Conservation (phyloP, 2,113 vertebrate genomes). For the Cairina moschata region DNA sequence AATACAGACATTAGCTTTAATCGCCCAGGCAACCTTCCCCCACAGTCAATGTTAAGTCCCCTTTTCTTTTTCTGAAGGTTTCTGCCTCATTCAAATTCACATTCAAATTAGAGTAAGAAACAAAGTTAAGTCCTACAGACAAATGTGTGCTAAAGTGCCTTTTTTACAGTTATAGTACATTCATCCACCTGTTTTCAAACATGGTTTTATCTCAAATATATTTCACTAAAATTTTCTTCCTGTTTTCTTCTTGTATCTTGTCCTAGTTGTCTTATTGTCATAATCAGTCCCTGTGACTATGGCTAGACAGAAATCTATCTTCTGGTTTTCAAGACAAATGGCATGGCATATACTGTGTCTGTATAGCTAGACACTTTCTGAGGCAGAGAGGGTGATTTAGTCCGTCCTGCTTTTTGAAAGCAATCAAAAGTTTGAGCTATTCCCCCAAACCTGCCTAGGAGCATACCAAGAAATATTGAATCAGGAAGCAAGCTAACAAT, state of each 20-base stretch:
- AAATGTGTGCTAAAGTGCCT: not conserved
- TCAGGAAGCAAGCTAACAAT: not conserved
- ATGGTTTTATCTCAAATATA: not conserved
- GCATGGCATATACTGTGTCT: not conserved
- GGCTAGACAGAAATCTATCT: not conserved
- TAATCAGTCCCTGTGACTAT: not conserved
- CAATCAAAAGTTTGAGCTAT: not conserved
- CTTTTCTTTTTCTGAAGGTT: not conserved
- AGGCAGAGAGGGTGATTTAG: not conserved
- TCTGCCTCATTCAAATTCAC: not conserved
- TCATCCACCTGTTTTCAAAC: not conserved
- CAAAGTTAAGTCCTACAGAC: not conserved
- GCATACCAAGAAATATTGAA: not conserved
- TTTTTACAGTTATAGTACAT: not conserved
- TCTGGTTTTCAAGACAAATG: not conserved
- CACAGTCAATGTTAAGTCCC: rapidly evolving
- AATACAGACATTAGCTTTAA: not conserved
- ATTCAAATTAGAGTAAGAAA: not conserved
- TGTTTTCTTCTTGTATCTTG: not conserved
- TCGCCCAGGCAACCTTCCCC: not conserved
- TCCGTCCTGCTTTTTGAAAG: not conserved
- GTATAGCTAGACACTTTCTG: not conserved
- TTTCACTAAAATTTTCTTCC: not conserved
- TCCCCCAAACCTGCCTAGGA: not conserved
- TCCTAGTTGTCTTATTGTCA: not conserved